These are phyloP conservation scores for Machimus rusticus DNA, from an alignment of 2,888 invertebrate genomes.

Conservation along the genomic window DNA sequence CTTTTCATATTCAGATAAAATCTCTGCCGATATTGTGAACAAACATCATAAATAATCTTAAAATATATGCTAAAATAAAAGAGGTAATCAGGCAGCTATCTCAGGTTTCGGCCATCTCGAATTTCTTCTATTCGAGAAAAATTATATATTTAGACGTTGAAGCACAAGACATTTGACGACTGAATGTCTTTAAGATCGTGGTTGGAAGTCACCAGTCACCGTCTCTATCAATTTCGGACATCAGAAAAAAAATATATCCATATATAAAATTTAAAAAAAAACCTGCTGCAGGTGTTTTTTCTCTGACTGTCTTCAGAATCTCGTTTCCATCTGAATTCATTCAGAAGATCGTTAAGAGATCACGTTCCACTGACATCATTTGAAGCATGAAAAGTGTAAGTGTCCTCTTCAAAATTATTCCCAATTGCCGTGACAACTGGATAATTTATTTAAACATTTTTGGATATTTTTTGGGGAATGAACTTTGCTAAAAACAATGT, in stretches of 20 bases:
- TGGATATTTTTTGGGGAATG: not conserved
- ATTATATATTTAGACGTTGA: not conserved
- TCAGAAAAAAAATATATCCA: not conserved
- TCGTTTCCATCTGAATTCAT: not conserved
- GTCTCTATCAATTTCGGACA: not conserved
- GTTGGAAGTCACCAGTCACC: not conserved
- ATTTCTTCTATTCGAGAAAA: not conserved
- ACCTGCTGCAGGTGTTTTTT: not conserved
- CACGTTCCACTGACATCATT: not conserved
- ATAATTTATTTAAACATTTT: not conserved
- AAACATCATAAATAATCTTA: slow-evolving; percentile 14
- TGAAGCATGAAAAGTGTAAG: not conserved
- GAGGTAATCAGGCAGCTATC: not conserved
- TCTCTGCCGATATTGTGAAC: not conserved
- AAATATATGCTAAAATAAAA: not conserved
- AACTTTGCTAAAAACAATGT: slow-evolving; percentile 11
- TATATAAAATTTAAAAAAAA: not conserved
- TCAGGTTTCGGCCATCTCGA: not conserved
- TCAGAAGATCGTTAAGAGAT: not conserved
- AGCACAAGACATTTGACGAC: not conserved
- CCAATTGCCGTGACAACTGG: not conserved
- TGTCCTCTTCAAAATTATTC: not conserved
- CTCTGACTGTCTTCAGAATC: not conserved
- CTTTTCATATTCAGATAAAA: slow-evolving; percentile 4
- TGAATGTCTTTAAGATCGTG: not conserved